Evolutionary conservation across 1,140 invertebrate genomes (phyloP), one percentile per base, ranked within the genome.

Genomic region (Stenopsyche tienmushanensis): DNA sequence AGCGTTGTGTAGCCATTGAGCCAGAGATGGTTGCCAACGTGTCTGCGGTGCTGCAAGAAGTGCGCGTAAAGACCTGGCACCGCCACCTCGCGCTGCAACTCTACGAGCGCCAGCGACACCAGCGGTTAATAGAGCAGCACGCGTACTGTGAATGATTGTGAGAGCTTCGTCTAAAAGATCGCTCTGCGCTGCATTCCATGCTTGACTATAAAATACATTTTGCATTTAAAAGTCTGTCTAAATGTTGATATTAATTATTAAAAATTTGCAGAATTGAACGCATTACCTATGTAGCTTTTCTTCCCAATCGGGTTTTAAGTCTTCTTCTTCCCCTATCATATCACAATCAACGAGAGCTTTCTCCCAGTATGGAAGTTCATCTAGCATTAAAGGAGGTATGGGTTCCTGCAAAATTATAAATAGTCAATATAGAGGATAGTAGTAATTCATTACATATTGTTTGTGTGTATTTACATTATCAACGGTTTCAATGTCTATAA

Each of bases 241-340:
- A 47, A 9, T 47, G 8, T 9, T 47, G 5, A 9, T 47, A 8
- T 39, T 39, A 9, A 7, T 18, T 47, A 7, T 47, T 47, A 9
- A 47, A 9, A 9, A 9, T 47, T 8, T 47, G 8, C 44, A 8
- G 17, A 9, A 9, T 21, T 8, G 13, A 53, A 53, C n/a, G 17
- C 3, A 29, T 3, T 29, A 71, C 69, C 64, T 66, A 20, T 68
- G 59, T 9, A 71, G 47, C 68, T 67, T 68, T 42, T 68, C 62
- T 55, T 71, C 69, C 69, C 69, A 71, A 54, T 71, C 66, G 10
- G 34, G 39, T 62, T 70, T 70, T n/a, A 52, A 17, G 26, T 68
- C 66, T 26, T 71, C 63, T 39, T 66, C 57, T 41, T 71, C 69
- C 17, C 57, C 24, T 2, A 59, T 42, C 44, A 68, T 57, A 26